Evolutionary conservation across 2,113 vertebrate species (phyloP), one percentile per base, ranked within the genome.

Genomic region (Anas platyrhynchos): DNA sequence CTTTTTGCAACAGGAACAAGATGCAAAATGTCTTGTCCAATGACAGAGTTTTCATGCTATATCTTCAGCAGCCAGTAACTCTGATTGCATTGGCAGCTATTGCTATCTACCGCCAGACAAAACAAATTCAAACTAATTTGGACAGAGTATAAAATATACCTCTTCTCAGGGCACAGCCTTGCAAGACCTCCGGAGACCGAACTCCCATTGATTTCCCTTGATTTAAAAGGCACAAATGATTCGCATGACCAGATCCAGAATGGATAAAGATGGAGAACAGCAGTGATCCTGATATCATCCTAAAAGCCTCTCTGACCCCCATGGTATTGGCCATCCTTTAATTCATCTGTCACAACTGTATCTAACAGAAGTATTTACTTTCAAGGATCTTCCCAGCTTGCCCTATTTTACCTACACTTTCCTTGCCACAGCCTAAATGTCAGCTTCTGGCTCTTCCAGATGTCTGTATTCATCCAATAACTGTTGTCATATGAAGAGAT

Each of bases 151-250:
- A 86, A 94, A 94, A 88, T 86, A 79, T 34, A 82, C 54, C n/a
- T 92, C 83, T 94, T 69, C 69, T 88, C 88, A 91, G 77, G 94
- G n/a, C 68, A 93, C 72, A 93, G 59, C 22, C 87, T 68, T 89
- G 80, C 52, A 82, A 91, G 88, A 94, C 48, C 92, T 54, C 80
- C 0, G 0, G 83, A 95, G 94, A 88, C 88, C 32, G 69, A 95
- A 66, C 88, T 96, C 88, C 86, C 86, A 92, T 96, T 96, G 94
- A 97, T 97, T 96, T 96, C 94, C 80, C 55, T 90, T 89, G 86
- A 91, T 69, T 94, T 96, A 94, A 93, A 94, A 95, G 69, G 92
- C 83, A 92, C 88, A 88, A 96, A 95, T 59, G 90, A 96, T 92
- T 92, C 77, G 83, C 93, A 91, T 93, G 95, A 88, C 52, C 88